Percentiles rank a stretch among this genome's conserved stretches.
Conservation (phyloP, 2,797 vertebrate species). For the Eulemur rubriventer region DNA sequence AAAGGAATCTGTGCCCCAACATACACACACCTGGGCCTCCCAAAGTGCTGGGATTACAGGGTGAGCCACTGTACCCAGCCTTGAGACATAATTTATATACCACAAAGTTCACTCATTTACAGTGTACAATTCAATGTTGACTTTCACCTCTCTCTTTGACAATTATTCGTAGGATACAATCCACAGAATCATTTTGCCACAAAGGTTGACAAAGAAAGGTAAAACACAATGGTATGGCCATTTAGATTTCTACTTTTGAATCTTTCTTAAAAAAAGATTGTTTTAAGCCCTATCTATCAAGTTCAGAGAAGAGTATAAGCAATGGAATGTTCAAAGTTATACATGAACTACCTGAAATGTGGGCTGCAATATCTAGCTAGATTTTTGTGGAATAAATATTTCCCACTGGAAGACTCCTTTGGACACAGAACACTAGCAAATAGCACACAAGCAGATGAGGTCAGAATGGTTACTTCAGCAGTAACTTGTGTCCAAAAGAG, state of each 20-base stretch:
- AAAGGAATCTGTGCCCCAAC: background rate
- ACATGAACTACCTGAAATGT: background rate
- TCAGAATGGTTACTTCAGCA: background rate
- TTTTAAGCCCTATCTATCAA: background rate
- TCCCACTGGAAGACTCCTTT: background rate
- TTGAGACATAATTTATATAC: background rate
- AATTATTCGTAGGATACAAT: background rate
- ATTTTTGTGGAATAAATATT: background rate
- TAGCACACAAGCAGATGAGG: background rate
- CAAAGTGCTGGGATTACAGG: background rate
- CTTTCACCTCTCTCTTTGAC: background rate
- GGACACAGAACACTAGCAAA: background rate
- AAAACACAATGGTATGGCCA: background rate
- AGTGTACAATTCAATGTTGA: background rate
- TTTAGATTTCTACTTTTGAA: background rate
- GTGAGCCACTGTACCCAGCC: background rate
- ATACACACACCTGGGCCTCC: background rate
- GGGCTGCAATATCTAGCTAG: background rate
- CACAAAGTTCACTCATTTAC: background rate
- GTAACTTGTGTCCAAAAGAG: background rate
- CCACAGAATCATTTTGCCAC: background rate
- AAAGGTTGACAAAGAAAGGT: background rate
- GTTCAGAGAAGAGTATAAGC: background rate
- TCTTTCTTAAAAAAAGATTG: background rate
- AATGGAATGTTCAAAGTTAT: background rate